Evolutionary conservation across 2,113 vertebrate species (phyloP), one percentile per base, ranked within the genome.

Genomic region (Sceloporus undulatus): DNA sequence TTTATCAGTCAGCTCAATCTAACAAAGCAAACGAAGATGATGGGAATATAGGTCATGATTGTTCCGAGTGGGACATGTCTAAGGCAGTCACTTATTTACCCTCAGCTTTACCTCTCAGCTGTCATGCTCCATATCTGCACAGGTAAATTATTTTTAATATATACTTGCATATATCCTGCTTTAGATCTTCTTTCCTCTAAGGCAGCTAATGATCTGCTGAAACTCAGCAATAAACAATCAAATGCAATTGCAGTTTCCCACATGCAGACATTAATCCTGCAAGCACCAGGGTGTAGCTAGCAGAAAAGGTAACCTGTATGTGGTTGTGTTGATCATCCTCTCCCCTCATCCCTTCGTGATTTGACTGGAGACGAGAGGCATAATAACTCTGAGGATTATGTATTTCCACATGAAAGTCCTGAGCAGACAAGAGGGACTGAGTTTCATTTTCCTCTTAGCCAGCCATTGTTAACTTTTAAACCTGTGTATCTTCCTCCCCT

Each of bases 71-170:
- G 13, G 13, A 54, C 88, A 70, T 82, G 83, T 38, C 88, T 11
- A 75, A 18, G 80, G 6, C 16, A n/a, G 65, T 95, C 86, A 97
- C 96, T 84, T 16, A 0, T 79, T 95, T 98, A 88, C 98, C 98
- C 85, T 90, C 77, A 84, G 95, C 97, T 27, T 93, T 98, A 88
- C 95, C 96, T 9, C 96, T 99, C 75, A 97, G 94, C 73, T 99
- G 98, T 91, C 91, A 93, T 84, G 96, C 95, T 1, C 98, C 98
- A 87, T 98, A 99, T 85, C 89, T 97, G 90, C 98, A 99, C 96
- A 98, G 98, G 98, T 98, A 96, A 94, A 62, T 71, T 71, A 10
- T 38, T 71, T 71, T 84, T 70, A 27, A 75, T 75, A 68, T 16
- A 5, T 0, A 1, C 5, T 68, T 70, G 9, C 86, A 77, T 82